These are phyloP conservation scores for Lysandra bellargus DNA, from an alignment of 2,888 invertebrate species.

Conservation along the genomic window DNA sequence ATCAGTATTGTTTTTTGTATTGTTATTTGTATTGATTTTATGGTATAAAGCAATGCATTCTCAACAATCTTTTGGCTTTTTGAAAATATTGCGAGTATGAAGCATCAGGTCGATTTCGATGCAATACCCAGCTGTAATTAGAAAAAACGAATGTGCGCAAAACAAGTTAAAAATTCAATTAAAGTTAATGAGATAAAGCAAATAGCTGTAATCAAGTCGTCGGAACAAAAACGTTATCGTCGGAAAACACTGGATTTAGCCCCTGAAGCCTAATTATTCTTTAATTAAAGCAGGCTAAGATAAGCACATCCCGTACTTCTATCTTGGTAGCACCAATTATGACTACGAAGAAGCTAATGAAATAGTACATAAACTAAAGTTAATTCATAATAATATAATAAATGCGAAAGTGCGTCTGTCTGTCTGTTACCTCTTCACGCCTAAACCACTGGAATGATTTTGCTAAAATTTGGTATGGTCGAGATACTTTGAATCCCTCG, in stretches of 20 bases:
- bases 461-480: no score
- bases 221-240: conserved; percentile 32
- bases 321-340: not conserved
- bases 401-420: no score
- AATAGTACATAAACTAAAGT: not conserved
- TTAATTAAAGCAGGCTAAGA: conserved; percentile 43
- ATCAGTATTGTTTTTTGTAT: no score
- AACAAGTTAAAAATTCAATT: conserved; percentile 29
- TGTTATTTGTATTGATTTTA: no score
- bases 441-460: no score
- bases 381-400: no score
- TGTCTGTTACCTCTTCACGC: no score
- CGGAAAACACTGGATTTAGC: conserved; percentile 39
- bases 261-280: conserved; percentile 43
- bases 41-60: no score
- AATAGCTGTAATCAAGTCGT: conserved; percentile 36
- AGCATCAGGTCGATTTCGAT: no score
- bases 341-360: not conserved
- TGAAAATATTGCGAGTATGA: not conserved
- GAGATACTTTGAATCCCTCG: no score
- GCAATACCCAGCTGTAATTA: not conserved
- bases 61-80: not conserved
- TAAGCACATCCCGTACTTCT: conserved; percentile 21
- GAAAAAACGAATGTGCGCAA: not conserved
- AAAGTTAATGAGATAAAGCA: conserved; percentile 35